These are phyloP conservation scores for Lithophane socia DNA, from an alignment of 2,888 invertebrate species.

Conservation along the genomic window DNA sequence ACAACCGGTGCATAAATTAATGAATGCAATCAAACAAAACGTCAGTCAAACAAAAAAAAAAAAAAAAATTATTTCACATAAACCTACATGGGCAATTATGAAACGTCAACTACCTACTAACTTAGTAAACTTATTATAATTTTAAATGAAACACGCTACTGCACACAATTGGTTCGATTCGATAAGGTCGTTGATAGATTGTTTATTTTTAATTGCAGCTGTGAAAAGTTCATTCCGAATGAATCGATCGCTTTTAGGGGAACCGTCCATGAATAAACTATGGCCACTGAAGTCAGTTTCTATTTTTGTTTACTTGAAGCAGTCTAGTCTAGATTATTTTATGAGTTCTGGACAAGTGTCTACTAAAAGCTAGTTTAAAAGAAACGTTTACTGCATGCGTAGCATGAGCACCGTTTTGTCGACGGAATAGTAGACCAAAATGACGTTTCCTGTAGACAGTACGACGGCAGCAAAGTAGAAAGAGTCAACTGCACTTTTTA, in stretches of 20 bases:
- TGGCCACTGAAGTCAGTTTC: constrained; percentile 5
- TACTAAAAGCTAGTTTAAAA: too few relatives aligned
- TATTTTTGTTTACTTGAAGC: constrained; percentile 3
- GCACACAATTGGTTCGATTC: constrained; percentile 6
- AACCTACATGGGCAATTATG: too few relatives aligned
- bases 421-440: too few relatives aligned
- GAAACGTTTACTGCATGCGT: too few relatives aligned
- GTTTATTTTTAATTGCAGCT: constrained; percentile 29
- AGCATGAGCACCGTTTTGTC: too few relatives aligned
- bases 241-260: constrained; percentile 27
- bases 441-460: too few relatives aligned
- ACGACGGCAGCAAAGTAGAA: too few relatives aligned
- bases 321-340: constrained; percentile 14
- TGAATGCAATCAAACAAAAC: background rate
- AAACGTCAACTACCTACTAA: too few relatives aligned
- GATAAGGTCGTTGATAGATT: background rate
- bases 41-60: background rate
- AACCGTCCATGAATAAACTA: constrained; percentile 19
- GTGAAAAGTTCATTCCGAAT: constrained; percentile 31
- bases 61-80: too few relatives aligned
- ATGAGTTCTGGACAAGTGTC: background rate
- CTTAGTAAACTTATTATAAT: constrained; percentile 5
- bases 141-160: constrained; percentile 9
- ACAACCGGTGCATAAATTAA: background rate
- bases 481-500: too few relatives aligned